A percentile compares a stretch with the other conserved stretches of the same genome.
Evolutionary conservation across 1,140 invertebrate genomes (phyloP).

Genomic region (Drosophila malerkotliana): DNA sequence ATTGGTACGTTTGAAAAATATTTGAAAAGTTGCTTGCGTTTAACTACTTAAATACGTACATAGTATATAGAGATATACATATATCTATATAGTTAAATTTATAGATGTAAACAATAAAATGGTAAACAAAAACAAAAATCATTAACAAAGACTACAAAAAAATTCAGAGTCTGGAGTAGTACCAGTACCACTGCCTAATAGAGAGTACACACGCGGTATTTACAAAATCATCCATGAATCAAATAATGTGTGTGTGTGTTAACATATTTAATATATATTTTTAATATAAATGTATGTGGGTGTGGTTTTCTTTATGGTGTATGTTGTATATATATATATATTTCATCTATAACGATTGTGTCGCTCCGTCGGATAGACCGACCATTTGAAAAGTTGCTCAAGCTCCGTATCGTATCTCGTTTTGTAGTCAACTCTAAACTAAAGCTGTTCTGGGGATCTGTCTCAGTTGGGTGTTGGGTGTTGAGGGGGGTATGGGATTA

Average conservation of each 20-base stretch:
- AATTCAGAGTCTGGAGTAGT: constrained; percentile 29
- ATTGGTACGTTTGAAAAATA: constrained; percentile 27
- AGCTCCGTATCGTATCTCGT: not conserved
- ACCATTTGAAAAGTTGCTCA: constrained; percentile 52
- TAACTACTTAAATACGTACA: constrained; percentile 51
- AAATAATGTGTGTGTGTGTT: constrained; percentile 24
- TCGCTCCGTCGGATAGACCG: constrained; percentile 15
- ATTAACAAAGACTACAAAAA: constrained; percentile 60
- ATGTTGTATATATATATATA: constrained; percentile 18
- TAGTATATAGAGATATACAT: constrained; percentile 33
- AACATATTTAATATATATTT: constrained; percentile 24
- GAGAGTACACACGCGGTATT: constrained; percentile 65
- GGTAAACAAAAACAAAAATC: constrained; percentile 71
- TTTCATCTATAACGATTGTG: constrained; percentile 30
- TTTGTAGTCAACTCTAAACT: constrained; percentile 3
- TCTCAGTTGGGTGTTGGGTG: not conserved
- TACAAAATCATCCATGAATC: constrained; percentile 59
- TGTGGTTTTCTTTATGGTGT: not conserved
- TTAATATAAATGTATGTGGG: constrained; percentile 10
- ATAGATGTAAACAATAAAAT: constrained; percentile 63
- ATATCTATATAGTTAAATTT: constrained; percentile 41
- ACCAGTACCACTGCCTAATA: constrained; percentile 24
- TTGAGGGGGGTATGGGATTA: constrained; percentile 3
- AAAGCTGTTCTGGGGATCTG: constrained; percentile 16
- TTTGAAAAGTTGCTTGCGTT: constrained; percentile 28